phyloP scores from a whole-genome alignment of 2,888 invertebrate genomes.

The Steinernema hermaphroditum region DNA sequence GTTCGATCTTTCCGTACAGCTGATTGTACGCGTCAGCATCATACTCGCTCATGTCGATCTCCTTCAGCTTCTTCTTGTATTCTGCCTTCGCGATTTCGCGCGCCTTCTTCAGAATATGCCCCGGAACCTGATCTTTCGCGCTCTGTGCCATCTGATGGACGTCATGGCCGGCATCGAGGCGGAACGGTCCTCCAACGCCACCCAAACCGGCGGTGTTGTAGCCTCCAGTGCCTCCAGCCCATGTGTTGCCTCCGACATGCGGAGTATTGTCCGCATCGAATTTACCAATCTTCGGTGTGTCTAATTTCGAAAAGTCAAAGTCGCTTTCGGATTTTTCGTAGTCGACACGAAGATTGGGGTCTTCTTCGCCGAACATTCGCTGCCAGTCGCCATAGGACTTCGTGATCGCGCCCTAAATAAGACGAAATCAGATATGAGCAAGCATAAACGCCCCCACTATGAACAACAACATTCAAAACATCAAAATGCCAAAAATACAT shows the following conservation, averaged over 20 bases:
- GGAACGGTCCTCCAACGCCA: constrained; percentile 91
- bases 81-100: constrained; percentile 84
- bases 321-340: constrained; percentile 46
- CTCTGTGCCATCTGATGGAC: constrained; percentile 86
- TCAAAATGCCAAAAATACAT: too few species aligned
- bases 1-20: constrained; percentile 75
- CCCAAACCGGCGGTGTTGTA: constrained; percentile 92
- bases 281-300: constrained; percentile 87
- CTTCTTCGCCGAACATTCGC: constrained; percentile 48
- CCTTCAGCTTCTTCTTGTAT: constrained; percentile 68
- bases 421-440: too few species aligned
- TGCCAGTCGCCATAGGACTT: constrained; percentile 55
- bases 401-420: constrained; percentile 10
- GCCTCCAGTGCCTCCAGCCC: constrained; percentile 81
- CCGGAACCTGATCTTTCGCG: constrained; percentile 87
- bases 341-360: constrained; percentile 48
- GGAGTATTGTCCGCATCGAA: constrained; percentile 72
- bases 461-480: too few species aligned
- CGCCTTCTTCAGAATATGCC: constrained; percentile 81
- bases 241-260: constrained; percentile 92
- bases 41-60: constrained; percentile 91
- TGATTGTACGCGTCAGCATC: constrained; percentile 85
- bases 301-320: constrained; percentile 68
- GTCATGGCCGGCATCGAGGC: constrained; percentile 87
- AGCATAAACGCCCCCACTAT: constrained; percentile 41